phyloP scores from a whole-genome alignment of 2,113 vertebrate species.

The Trichechus manatus region DNA sequence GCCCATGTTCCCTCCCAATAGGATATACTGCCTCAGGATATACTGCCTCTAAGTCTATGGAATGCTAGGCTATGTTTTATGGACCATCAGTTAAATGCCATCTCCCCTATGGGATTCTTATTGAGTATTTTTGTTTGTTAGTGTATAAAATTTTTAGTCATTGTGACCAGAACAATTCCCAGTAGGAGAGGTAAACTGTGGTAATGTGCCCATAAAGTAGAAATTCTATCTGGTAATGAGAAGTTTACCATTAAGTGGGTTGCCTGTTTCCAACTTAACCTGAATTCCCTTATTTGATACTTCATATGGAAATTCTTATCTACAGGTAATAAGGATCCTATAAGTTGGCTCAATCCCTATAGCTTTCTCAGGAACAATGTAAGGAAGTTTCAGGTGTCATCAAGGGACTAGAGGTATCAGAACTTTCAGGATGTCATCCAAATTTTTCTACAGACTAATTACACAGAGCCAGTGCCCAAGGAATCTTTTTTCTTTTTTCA shows the following conservation, averaged over 20 bases:
- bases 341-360: not conserved
- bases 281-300: not conserved
- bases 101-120: not conserved
- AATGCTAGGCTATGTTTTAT: not conserved
- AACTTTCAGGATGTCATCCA: not conserved
- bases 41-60: not conserved
- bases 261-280: constrained; percentile 24
- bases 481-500: not conserved
- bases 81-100: not conserved
- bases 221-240: not conserved
- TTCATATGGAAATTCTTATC: not conserved
- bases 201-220: not conserved
- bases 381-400: not conserved
- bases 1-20: not conserved
- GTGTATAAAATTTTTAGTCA: not conserved
- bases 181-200: not conserved
- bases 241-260: not conserved
- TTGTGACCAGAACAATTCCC: not conserved
- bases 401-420: not conserved
- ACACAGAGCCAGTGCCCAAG: not conserved
- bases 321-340: not conserved
- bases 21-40: too few species aligned
- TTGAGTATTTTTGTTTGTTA: not conserved
- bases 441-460: constrained; percentile 48
- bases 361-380: not conserved